phyloP scores from a whole-genome alignment of 1,140 invertebrate species.

The Eriosoma lanigerum region DNA sequence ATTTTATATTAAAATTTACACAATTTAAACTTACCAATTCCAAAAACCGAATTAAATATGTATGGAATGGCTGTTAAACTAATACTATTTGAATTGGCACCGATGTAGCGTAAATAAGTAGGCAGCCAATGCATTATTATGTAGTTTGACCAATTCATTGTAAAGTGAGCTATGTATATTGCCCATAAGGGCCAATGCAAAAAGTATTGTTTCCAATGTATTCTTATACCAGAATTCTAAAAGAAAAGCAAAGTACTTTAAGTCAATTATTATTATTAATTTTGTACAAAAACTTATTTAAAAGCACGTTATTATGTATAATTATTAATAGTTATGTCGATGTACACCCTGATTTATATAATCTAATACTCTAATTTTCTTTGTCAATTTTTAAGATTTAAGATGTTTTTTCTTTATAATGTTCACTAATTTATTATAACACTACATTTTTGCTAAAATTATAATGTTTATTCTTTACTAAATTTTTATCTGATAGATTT shows the following conservation, averaged over 20 bases:
- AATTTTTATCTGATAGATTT: no score
- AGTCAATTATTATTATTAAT: background rate
- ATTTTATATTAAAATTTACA: background rate
- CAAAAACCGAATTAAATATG: constrained; percentile 73
- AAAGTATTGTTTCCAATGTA: constrained; percentile 70
- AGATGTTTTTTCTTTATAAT: no score
- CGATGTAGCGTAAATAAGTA: constrained; percentile 72
- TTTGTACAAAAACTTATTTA: constrained; percentile 20
- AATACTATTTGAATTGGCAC: constrained; percentile 71
- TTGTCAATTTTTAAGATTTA: no score
- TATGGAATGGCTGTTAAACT: constrained; percentile 79
- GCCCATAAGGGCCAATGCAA: constrained; percentile 75
- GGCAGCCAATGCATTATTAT: constrained; percentile 85
- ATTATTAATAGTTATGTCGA: no score
- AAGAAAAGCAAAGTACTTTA: constrained; percentile 1
- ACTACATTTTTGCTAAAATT: no score
- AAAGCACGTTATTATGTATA: background rate
- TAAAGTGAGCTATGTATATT: constrained; percentile 78
- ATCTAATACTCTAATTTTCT: no score
- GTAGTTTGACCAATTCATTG: constrained; percentile 84
- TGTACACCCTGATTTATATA: no score
- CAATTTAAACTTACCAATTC: constrained; percentile 64
- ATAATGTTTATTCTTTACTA: no score
- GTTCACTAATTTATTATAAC: no score
- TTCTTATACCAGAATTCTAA: constrained; percentile 63